Base-by-base conservation (phyloP, 2,888 invertebrate species). In the Tetanocera ferruginea region DNA sequence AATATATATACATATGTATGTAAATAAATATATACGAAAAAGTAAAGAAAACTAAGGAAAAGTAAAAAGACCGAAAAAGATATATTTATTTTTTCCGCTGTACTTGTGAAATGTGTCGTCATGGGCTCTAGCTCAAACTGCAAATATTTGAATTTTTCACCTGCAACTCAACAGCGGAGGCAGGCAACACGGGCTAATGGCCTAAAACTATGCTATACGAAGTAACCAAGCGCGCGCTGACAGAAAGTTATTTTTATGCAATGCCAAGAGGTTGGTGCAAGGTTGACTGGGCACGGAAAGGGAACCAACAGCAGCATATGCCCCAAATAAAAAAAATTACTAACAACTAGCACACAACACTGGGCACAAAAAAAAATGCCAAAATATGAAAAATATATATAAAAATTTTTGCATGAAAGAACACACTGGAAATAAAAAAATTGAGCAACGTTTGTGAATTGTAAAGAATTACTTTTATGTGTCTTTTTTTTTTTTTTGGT, bases 81-180 rank as follows among this genome's bases (percentile, higher is more conserved):
- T 52, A 8, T 19, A 19, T 55, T 19, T 19, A 52, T 64, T 31
- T 31, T 64, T 64, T 64, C 6, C 28, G 28, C 9, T 62, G 17
- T 28, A 25, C 28, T 55, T 55, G n/a, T 28, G 57, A 43, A 43
- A 43, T 11, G 34, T 64, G 64, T 31, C 64, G 43, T 37, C 23
- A 37, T 28, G 57, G 34, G 37, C 19, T 57, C 43, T 34, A 37
- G 60, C 43, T 72, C 25, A 43, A 72, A 19, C 8, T 25, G 43
- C 37, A 60, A 72, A 60, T 72, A 55, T 72, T 72, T 60, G 57
- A 14, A 34, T 60, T 72, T 57, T n/a, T 14, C 72, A 72, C 71
- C 71, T 71, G 71, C 23, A 6, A 14, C 43, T 11, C 43, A 11
- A 43, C 43, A 43, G 43, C 11, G 64, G 64, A 25, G 2, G 28